Evolutionary conservation across 2,113 vertebrate genomes (phyloP).

Genomic region (Propithecus coquereli): DNA sequence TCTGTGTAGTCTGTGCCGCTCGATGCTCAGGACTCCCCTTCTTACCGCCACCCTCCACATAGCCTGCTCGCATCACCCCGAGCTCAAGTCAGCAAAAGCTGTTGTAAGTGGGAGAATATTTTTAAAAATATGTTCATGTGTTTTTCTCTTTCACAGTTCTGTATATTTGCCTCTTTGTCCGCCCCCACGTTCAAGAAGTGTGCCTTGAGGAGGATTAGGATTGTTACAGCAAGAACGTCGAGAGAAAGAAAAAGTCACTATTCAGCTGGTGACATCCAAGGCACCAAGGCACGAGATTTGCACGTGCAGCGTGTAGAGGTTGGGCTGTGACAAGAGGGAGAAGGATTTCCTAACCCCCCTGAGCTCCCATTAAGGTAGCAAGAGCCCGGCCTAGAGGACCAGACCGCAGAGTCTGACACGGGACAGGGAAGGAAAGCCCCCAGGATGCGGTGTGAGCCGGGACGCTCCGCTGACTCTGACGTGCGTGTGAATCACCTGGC

Average conservation of each 20-base stretch:
- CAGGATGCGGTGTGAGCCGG: background rate
- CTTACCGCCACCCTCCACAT: fast-evolving
- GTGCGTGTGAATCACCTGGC: too few species aligned
- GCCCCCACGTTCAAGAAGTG: background rate
- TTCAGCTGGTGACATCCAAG: background rate
- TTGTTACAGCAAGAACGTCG: background rate
- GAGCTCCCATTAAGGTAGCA: background rate
- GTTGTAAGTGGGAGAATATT: background rate
- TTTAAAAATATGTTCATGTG: background rate
- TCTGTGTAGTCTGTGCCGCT: background rate
- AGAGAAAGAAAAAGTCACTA: background rate
- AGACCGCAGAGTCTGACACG: fast-evolving
- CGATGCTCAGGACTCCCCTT: background rate
- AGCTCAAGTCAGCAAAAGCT: background rate
- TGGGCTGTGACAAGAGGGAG: background rate
- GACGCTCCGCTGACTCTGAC: fast-evolving
- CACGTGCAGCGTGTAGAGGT: too few species aligned
- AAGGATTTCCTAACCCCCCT: background rate
- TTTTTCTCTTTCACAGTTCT: background rate
- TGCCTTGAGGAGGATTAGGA: background rate
- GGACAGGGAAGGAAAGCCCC: background rate
- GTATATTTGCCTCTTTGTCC: background rate
- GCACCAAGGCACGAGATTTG: background rate
- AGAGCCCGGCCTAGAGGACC: background rate
- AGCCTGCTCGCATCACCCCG: too few species aligned